These are phyloP conservation scores for Geopemphigus sp. DNA, from an alignment of 1,140 invertebrate species.

Conservation along the genomic window DNA sequence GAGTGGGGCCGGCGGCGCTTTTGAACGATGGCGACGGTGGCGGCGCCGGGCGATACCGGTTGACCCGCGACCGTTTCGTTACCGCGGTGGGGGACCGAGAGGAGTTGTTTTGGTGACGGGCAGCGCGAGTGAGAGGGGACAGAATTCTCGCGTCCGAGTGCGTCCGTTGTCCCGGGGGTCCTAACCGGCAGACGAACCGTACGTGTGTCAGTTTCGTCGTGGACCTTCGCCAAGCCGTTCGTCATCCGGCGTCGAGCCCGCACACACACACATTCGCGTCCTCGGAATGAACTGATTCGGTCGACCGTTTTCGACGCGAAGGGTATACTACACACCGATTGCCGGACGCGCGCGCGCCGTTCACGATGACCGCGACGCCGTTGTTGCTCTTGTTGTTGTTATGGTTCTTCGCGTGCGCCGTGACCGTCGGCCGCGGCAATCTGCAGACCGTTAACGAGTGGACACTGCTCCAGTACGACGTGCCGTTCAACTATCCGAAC, in stretches of 20 bases:
- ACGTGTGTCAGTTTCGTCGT: neutral
- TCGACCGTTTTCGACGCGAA: neutral
- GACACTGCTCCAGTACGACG: constrained; percentile 68
- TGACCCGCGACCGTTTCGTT: no score
- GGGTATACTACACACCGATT: neutral
- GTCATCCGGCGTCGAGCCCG: neutral
- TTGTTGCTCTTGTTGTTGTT: no score
- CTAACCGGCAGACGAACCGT: neutral
- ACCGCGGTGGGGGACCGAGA: no score
- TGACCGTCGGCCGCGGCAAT: constrained; percentile 36
- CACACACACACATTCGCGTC: neutral
- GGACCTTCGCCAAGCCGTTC: neutral
- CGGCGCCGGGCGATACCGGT: no score
- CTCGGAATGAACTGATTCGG: neutral
- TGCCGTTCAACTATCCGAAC: constrained; percentile 60
- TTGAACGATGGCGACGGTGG: no score
- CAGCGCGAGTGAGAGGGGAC: neutral
- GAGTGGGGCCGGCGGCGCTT: no score
- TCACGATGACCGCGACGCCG: neutral
- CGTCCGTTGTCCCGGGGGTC: no score
- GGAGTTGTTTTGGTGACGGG: neutral
- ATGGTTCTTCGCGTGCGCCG: neutral
- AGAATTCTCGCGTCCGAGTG: no score
- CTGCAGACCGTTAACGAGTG: constrained; percentile 73
- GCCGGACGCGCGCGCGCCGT: neutral